Evolutionary conservation across 2,888 invertebrate genomes (phyloP), one percentile per base, ranked within the genome.

Genomic region (Himalopsyche tibetana): DNA sequence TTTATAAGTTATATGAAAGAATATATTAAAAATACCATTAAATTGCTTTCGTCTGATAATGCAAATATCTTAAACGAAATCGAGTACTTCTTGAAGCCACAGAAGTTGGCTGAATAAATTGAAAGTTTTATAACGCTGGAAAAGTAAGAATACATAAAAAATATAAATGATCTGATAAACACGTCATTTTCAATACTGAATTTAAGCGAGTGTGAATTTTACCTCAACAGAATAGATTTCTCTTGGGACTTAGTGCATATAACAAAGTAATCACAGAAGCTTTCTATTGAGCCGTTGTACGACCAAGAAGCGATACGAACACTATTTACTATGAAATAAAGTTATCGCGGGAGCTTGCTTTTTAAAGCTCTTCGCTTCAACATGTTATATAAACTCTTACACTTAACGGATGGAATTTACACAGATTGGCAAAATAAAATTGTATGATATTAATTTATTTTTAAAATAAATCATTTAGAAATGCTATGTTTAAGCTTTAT

Each of bases 211-310:
- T 28, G 4, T 74, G 38, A 74, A 28, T 15, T 38, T 74, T 15
- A 36, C 38, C 36, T 36, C 4, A 12, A 12, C 36, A 74, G 19
- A 74, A 83, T 74, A 79, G 80, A 79, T 84, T 51, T 79, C 55
- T 40, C 38, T n/a, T 51, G 79, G 79, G 79, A 40, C 38, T 80
- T 5, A n/a, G 55, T 38, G 40, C 28, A 80, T 74, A 28, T 36
- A 74, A 51, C 40, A 84, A 84, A 80, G 80, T 80, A 80, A 84
- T 84, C 84, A 84, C 55, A 80, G 80, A 15, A 40, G 80, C 9
- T 19, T 55, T 42, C 56, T 42, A 80, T 19, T 80, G n/a, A 40
- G n/a, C 55, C 38, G 40, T 56, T n/a, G 38, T 74, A 74, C 36
- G 19, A 38, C 38, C 6, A 55, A 80, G 55, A 84, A 80, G 55